Conservation (phyloP, 2,113 vertebrate species). For the Elephas maximus region DNA sequence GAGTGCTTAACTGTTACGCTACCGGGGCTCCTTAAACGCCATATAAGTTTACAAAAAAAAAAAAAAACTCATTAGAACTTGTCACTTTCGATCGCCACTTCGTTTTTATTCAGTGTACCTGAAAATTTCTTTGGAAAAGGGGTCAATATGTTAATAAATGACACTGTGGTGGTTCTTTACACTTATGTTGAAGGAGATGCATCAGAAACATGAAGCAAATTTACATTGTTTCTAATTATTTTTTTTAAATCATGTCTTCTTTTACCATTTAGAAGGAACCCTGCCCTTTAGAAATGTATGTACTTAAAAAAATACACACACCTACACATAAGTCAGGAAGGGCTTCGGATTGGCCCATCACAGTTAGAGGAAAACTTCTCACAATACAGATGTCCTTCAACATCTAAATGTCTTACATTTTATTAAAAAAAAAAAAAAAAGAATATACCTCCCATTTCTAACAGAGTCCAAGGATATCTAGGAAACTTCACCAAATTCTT, state of each 20-base stretch:
- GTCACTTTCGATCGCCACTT: not conserved
- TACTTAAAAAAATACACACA: not conserved
- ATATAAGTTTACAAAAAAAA: conserved; percentile 37
- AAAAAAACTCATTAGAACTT: conserved; percentile 29
- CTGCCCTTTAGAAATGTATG: not conserved
- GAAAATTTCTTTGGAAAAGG: not conserved
- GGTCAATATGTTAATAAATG: not conserved
- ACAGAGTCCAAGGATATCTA: not conserved
- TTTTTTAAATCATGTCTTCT: not conserved
- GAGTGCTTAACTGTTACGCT: no score
- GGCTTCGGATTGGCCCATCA: no score
- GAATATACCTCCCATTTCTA: not conserved
- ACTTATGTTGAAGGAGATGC: not conserved
- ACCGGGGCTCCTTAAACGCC: no score
- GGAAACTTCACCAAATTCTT: conserved; percentile 19
- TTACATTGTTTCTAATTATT: not conserved
- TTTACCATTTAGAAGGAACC: not conserved
- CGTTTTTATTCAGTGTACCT: not conserved
- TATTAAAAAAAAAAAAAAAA: not conserved
- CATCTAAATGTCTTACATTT: not conserved
- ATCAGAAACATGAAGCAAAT: not conserved
- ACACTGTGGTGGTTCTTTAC: not conserved
- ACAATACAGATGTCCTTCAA: not conserved
- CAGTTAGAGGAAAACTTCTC: not conserved
- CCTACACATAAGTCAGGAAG: not conserved